A percentile compares a stretch with the other conserved stretches of the same genome.
These are phyloP conservation scores for Pheosia gnoma DNA, from an alignment of 2,888 invertebrate species.

Conservation along the genomic window DNA sequence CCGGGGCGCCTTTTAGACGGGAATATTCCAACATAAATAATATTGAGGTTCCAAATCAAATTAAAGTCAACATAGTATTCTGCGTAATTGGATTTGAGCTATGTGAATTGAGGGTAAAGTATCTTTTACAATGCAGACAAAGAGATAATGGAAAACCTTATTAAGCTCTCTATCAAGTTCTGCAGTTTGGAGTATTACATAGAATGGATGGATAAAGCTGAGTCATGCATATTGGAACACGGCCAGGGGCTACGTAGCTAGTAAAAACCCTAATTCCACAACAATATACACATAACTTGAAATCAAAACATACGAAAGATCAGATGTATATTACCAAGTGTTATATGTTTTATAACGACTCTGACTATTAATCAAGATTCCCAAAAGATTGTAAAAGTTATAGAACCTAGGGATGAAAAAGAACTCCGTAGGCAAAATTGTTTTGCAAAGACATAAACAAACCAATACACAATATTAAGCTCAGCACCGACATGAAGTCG, in stretches of 20 bases:
- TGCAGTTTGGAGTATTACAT: not conserved
- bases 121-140: slow-evolving; percentile 1
- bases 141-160: not conserved
- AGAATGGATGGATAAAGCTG: not conserved
- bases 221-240: not conserved
- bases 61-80: slow-evolving; percentile 20
- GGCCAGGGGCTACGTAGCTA: not conserved
- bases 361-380: not conserved
- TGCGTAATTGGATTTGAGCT: slow-evolving; percentile 9
- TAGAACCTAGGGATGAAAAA: no score
- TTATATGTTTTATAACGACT: no score
- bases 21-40: slow-evolving; percentile 19
- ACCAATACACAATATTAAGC: not conserved
- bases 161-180: not conserved
- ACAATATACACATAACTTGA: not conserved
- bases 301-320: not conserved
- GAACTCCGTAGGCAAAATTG: no score
- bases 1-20: slow-evolving; percentile 7
- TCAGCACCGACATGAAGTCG: slow-evolving; percentile 16
- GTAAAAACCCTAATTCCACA: not conserved
- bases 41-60: slow-evolving; percentile 11
- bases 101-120: not conserved
- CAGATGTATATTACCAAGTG: no score
- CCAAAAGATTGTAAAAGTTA: not conserved
- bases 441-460: no score